Evolutionary conservation across 2,113 vertebrate genomes (phyloP).

Genomic region (Aptenodytes forsteri): DNA sequence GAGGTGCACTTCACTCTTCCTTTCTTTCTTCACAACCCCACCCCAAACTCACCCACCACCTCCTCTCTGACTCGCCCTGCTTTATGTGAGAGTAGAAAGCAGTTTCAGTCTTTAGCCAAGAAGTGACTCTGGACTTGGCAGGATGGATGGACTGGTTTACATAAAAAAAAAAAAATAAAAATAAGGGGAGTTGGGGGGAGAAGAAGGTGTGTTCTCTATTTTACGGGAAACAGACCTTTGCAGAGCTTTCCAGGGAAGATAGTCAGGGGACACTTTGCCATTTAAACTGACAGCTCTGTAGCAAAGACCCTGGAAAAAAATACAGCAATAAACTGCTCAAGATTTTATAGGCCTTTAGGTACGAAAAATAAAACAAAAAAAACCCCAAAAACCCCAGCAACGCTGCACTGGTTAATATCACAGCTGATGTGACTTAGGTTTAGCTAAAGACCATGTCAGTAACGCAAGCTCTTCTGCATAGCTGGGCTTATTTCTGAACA

Average conservation of each 20-base stretch:
- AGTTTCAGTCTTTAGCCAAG: not conserved
- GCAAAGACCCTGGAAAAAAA: not conserved
- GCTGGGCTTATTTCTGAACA: not conserved
- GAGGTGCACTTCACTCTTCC: not conserved
- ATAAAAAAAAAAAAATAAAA: not conserved
- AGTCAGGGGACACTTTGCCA: not conserved
- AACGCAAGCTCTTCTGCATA: not conserved
- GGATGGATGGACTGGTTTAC: not conserved
- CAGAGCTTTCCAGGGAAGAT: not conserved
- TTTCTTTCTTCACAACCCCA: not conserved
- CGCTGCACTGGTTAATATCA: not conserved
- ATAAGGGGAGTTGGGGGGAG: fast-evolving
- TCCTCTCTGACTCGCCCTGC: not conserved
- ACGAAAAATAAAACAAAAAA: not conserved
- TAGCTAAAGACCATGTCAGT: not conserved
- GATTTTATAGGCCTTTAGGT: not conserved
- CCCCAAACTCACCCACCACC: not conserved
- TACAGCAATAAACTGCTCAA: not conserved
- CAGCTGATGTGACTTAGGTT: not conserved
- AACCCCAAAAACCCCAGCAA: not conserved
- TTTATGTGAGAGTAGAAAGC: not conserved
- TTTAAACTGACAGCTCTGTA: not conserved
- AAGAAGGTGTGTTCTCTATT: not conserved
- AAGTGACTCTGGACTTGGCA: not conserved
- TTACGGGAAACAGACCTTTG: not conserved